A percentile compares a stretch with the other conserved stretches of the same genome.
phyloP scores from a whole-genome alignment of 1,140 invertebrate species.

The Trichonephila inaurata region DNA sequence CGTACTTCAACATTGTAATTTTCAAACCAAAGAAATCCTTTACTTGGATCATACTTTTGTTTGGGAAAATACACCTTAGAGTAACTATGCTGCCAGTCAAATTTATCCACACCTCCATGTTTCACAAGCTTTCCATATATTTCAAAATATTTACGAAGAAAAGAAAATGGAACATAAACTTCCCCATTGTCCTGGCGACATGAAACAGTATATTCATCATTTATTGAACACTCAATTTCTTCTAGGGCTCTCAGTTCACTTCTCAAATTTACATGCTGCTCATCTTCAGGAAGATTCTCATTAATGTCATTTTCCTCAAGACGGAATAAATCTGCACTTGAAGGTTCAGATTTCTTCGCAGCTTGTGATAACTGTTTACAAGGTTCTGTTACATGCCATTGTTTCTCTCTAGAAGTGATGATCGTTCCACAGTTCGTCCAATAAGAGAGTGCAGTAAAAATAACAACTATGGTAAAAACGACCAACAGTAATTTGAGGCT shows the following conservation, averaged over 20 bases:
- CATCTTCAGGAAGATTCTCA: constrained; percentile 47
- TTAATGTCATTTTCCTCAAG: constrained; percentile 13
- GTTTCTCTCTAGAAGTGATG: constrained; percentile 6
- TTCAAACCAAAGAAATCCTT: constrained; percentile 97
- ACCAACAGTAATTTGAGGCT: constrained; percentile 83
- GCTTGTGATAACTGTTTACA: neutral
- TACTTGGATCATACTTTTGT: constrained; percentile 91
- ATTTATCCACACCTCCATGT: constrained; percentile 82
- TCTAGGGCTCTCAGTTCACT: constrained; percentile 80
- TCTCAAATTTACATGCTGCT: neutral
- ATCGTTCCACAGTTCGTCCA: constrained; percentile 83
- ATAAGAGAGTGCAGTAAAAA: constrained; percentile 82
- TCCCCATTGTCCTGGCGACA: constrained; percentile 92
- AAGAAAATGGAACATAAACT: constrained; percentile 95
- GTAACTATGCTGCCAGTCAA: constrained; percentile 97
- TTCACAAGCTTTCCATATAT: constrained; percentile 88
- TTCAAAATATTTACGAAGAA: constrained; percentile 97
- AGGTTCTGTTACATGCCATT: constrained; percentile 51
- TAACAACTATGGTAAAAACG: constrained; percentile 81
- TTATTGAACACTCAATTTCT: constrained; percentile 94
- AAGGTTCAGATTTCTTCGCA: constrained; percentile 33
- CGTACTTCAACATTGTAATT: constrained; percentile 98
- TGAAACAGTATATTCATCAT: constrained; percentile 91
- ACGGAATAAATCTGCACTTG: neutral
- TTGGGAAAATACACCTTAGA: constrained; percentile 94